Conservation (phyloP, 2,113 vertebrate species). For the Labeo catla region DNA sequence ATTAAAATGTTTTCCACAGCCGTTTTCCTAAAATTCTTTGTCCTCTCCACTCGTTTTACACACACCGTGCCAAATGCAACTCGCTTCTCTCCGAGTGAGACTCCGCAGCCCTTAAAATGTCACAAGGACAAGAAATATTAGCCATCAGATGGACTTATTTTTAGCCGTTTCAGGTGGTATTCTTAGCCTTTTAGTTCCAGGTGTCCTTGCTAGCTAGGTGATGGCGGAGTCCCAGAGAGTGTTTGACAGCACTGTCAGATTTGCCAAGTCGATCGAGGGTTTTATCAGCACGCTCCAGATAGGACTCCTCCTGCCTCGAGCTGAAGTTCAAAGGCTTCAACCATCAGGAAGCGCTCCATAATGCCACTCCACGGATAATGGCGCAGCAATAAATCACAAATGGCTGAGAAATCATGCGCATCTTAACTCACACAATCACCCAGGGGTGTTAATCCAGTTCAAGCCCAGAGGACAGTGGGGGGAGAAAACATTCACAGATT, state of each 20-base stretch:
- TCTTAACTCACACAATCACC: conserved; percentile 13
- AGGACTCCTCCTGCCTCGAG: conserved; percentile 31
- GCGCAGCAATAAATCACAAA: conserved; percentile 35
- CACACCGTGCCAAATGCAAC: conserved; percentile 61
- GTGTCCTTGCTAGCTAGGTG: conserved; percentile 52
- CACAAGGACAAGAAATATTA: conserved; percentile 55
- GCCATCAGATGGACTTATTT: conserved; percentile 54
- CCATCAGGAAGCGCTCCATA: conserved; percentile 48
- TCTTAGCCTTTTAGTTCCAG: conserved; percentile 46
- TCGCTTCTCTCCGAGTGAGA: conserved; percentile 31
- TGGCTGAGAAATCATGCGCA: conserved; percentile 24
- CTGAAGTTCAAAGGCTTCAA: conserved; percentile 58
- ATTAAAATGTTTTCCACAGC: neutral
- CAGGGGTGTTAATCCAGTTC: conserved; percentile 15
- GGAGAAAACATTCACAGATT: neutral
- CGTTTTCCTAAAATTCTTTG: conserved; percentile 56
- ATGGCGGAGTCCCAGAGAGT: conserved; percentile 43
- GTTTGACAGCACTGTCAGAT: conserved; percentile 61
- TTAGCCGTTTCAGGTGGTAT: conserved; percentile 56
- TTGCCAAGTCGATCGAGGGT: conserved; percentile 23
- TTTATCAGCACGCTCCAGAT: conserved; percentile 58
- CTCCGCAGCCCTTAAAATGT: conserved; percentile 57
- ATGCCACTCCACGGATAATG: conserved; percentile 54
- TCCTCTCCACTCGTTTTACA: conserved; percentile 60
- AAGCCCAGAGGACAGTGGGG: neutral